These are phyloP conservation scores for Propithecus coquereli DNA, from an alignment of 2,113 vertebrate genomes.

Conservation along the genomic window DNA sequence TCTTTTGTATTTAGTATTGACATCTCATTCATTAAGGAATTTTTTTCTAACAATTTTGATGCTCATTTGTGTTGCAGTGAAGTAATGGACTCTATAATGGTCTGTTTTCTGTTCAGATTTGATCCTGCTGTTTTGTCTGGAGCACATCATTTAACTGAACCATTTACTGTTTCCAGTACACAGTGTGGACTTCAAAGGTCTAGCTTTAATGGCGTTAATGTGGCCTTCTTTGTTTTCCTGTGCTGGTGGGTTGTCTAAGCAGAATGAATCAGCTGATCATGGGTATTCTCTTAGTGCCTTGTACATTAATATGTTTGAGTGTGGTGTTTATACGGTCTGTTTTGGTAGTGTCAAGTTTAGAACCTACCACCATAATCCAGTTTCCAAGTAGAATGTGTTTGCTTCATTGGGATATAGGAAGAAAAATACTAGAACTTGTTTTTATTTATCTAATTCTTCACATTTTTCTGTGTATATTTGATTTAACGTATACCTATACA, in stretches of 20 bases:
- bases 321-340: background rate
- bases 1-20: background rate
- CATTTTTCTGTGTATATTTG: background rate
- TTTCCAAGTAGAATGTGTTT: background rate
- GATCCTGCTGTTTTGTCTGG: background rate
- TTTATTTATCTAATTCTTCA: background rate
- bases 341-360: background rate
- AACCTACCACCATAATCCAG: background rate
- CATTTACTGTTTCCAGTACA: background rate
- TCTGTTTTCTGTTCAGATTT: background rate
- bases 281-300: background rate
- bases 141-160: background rate
- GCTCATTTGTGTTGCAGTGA: background rate
- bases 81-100: background rate
- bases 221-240: background rate
- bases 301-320: background rate
- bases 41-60: conserved; percentile 33
- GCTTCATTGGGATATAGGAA: background rate
- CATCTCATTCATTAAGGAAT: background rate
- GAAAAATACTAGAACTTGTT: background rate
- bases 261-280: background rate
- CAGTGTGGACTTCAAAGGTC: background rate
- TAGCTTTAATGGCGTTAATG: background rate
- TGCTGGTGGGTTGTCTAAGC: background rate
- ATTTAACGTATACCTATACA: background rate